A percentile compares a stretch with the other conserved stretches of the same genome.
phyloP scores from a whole-genome alignment of 2,797 vertebrate genomes.

The Enteromius argenteus region DNA sequence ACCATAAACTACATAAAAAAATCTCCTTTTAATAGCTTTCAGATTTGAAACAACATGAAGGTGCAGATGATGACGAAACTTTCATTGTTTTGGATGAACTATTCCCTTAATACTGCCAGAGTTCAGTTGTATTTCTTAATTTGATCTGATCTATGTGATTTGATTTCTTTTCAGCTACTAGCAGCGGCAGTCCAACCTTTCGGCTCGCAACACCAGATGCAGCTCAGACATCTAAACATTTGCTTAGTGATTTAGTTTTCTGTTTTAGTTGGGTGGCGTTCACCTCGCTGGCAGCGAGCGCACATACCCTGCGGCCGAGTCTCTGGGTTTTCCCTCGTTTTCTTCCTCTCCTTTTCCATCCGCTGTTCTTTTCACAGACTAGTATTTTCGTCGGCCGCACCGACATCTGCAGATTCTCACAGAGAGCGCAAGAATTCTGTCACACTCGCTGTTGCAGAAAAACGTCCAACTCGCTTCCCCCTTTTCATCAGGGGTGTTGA shows the following conservation, averaged over 20 bases:
- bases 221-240: constrained; percentile 48
- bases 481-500: constrained; percentile 45
- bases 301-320: constrained; percentile 36
- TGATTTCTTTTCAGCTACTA: constrained; percentile 36
- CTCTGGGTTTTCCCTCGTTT: constrained; percentile 45
- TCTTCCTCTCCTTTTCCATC: constrained; percentile 44
- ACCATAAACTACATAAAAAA: neutral
- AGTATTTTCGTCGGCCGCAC: constrained; percentile 32
- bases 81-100: neutral
- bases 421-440: constrained; percentile 22
- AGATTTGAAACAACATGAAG: neutral
- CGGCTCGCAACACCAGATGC: constrained; percentile 27
- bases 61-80: neutral
- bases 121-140: neutral
- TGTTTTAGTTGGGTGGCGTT: constrained; percentile 47
- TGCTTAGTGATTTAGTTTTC: constrained; percentile 47
- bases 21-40: neutral
- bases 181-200: constrained; percentile 4
- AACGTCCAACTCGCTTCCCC: constrained; percentile 22
- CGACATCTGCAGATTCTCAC: constrained; percentile 46
- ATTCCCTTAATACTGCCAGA: neutral
- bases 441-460: constrained; percentile 1
- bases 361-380: constrained; percentile 43
- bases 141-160: constrained; percentile 26
- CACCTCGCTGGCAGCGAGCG: constrained; percentile 22